phyloP scores from a whole-genome alignment of 1,140 invertebrate genomes.

The Matsumurasca onukii region DNA sequence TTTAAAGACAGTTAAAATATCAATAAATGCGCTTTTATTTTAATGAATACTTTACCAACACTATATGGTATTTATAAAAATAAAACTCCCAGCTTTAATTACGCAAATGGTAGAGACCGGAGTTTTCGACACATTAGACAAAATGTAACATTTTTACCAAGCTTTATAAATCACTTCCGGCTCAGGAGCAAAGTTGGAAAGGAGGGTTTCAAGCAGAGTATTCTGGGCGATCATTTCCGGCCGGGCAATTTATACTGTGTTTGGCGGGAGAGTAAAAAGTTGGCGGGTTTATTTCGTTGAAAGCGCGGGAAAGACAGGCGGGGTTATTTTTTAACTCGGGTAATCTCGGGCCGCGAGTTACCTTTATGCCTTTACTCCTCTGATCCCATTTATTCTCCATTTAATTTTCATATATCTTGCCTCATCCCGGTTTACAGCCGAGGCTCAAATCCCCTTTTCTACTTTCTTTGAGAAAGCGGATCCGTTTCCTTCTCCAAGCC shows the following conservation, averaged over 20 bases:
- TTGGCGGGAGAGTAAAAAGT: conserved; percentile 20
- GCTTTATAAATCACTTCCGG: too few relatives aligned
- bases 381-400: conserved; percentile 31
- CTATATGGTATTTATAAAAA: too few relatives aligned
- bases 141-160: too few relatives aligned
- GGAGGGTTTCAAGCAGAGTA: too few relatives aligned
- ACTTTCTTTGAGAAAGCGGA: conserved; percentile 22
- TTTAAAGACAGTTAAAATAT: too few relatives aligned
- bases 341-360: conserved; percentile 9
- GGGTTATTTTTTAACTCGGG: conserved; percentile 23
- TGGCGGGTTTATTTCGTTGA: conserved; percentile 23
- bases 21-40: too few relatives aligned
- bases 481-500: conserved; percentile 1
- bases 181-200: too few relatives aligned
- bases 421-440: conserved; percentile 26
- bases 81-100: too few relatives aligned
- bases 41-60: too few relatives aligned
- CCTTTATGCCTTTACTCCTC: not conserved
- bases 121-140: too few relatives aligned
- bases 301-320: conserved; percentile 15
- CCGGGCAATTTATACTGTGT: conserved; percentile 19
- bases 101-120: too few relatives aligned
- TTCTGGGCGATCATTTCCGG: conserved; percentile 16
- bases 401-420: conserved; percentile 32
- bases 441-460: conserved; percentile 20